Conservation (phyloP, 2,797 vertebrate genomes). For the Pagetopsis macropterus region DNA sequence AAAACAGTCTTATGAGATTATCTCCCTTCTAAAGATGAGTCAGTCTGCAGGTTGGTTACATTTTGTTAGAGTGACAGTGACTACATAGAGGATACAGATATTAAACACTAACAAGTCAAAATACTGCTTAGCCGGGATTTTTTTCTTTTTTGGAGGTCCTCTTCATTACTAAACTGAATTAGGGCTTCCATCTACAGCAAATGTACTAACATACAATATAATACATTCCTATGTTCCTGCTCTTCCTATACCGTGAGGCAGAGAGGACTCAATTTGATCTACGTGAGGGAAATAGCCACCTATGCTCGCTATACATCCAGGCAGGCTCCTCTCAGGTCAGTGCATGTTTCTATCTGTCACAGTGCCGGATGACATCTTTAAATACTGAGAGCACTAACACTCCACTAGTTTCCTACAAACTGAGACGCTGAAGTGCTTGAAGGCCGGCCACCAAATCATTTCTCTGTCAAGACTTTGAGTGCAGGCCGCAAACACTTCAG, state of each 20-base stretch:
- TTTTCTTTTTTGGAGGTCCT: slow-evolving; percentile 70
- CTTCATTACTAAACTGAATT: slow-evolving; percentile 79
- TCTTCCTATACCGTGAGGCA: slow-evolving; percentile 63
- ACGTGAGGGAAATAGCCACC: slow-evolving; percentile 68
- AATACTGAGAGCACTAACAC: slow-evolving; percentile 61
- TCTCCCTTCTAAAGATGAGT: slow-evolving; percentile 75
- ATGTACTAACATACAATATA: slow-evolving; percentile 85
- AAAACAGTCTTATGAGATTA: slow-evolving; percentile 77
- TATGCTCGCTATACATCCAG: slow-evolving; percentile 73
- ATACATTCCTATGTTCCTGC: slow-evolving; percentile 84
- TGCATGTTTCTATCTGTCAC: slow-evolving; percentile 69
- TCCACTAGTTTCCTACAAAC: slow-evolving; percentile 53
- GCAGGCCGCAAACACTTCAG: slow-evolving; percentile 65
- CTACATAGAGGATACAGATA: slow-evolving; percentile 82
- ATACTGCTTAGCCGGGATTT: slow-evolving; percentile 73
- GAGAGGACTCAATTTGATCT: slow-evolving; percentile 76
- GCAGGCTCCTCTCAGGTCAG: slow-evolving; percentile 75
- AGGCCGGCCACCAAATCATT: slow-evolving; percentile 49
- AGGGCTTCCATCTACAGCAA: slow-evolving; percentile 80
- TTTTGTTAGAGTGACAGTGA: slow-evolving; percentile 81
- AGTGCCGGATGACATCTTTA: slow-evolving; percentile 74
- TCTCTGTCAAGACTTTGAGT: slow-evolving; percentile 13
- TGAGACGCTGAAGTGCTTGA: slow-evolving; percentile 55
- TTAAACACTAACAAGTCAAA: slow-evolving; percentile 84
- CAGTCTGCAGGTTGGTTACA: slow-evolving; percentile 80